A percentile compares a stretch with the other conserved stretches of the same genome.
Conservation (phyloP, 2,888 invertebrate species). For the Melinaea marsaeus region DNA sequence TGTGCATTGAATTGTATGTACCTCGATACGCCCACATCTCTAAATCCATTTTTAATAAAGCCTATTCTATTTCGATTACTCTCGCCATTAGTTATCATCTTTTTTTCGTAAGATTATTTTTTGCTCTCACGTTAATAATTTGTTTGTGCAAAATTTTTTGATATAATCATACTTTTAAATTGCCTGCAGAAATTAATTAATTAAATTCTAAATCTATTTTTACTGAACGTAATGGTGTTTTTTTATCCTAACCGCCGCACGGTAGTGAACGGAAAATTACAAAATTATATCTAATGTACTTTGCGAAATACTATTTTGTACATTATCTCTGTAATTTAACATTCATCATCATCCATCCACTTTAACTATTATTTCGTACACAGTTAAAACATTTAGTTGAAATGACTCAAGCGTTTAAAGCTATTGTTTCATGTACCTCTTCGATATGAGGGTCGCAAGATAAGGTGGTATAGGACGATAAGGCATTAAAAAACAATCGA, state of each 20-base stretch:
- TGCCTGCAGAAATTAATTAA: background rate
- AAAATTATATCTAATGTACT: slow-evolving; percentile 11
- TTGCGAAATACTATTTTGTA: background rate
- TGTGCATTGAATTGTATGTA: slow-evolving; percentile 25
- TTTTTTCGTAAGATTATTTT: background rate
- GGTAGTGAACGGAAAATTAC: slow-evolving; percentile 13
- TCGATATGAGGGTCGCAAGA: slow-evolving; percentile 59
- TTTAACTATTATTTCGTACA: slow-evolving; percentile 3
- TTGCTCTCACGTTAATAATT: background rate
- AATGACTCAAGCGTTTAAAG: slow-evolving; percentile 36
- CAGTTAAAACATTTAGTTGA: slow-evolving; percentile 13
- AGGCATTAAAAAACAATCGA: slow-evolving; percentile 53
- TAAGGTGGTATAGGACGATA: slow-evolving; percentile 59
- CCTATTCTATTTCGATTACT: slow-evolving; percentile 13
- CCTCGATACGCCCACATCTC: slow-evolving; percentile 23
- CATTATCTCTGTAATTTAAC: slow-evolving; percentile 7
- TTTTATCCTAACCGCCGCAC: background rate
- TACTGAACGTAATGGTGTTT: slow-evolving; percentile 7
- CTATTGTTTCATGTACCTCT: slow-evolving; percentile 39
- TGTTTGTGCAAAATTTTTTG: background rate
- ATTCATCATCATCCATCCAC: background rate
- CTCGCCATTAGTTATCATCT: background rate
- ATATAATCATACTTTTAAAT: background rate
- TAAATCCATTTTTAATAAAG: slow-evolving; percentile 19
- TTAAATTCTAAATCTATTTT: slow-evolving; percentile 5